Evolutionary conservation across 2,113 vertebrate genomes (phyloP).

Genomic region (Ibidorhyncha struthersii): DNA sequence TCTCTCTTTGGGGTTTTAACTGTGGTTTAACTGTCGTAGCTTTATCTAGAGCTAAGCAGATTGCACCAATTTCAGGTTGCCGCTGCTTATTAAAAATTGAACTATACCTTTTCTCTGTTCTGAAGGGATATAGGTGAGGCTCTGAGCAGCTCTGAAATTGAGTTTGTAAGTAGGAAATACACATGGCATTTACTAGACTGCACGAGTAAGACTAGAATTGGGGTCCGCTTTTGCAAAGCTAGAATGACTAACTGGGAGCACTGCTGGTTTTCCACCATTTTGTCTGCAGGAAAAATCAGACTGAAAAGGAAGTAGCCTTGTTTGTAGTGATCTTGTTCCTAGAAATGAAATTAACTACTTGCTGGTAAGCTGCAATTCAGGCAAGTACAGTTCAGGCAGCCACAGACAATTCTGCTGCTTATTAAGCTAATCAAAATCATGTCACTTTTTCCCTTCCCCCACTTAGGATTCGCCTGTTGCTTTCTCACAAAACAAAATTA

Average conservation of each 20-base stretch:
- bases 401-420: neutral
- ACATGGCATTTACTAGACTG: neutral
- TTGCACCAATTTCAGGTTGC: slow-evolving; percentile 49
- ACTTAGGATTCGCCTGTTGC: neutral
- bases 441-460: neutral
- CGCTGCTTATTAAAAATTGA: slow-evolving; percentile 44
- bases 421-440: neutral
- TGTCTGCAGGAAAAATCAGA: neutral
- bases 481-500: neutral
- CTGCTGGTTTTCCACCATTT: neutral
- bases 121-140: slow-evolving; percentile 28
- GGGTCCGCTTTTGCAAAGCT: neutral
- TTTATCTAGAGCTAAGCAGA: slow-evolving; percentile 38
- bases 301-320: neutral
- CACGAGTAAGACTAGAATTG: neutral
- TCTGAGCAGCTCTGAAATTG: slow-evolving; percentile 4
- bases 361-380: neutral
- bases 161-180: neutral
- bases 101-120: slow-evolving; percentile 13
- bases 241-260: neutral
- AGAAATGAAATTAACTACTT: slow-evolving; percentile 4
- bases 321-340: neutral
- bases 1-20: slow-evolving; percentile 40
- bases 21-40: slow-evolving; percentile 39
- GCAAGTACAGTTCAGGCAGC: neutral